Base-by-base conservation (phyloP, 2,888 invertebrate species). In the Nomada goodeniana region DNA sequence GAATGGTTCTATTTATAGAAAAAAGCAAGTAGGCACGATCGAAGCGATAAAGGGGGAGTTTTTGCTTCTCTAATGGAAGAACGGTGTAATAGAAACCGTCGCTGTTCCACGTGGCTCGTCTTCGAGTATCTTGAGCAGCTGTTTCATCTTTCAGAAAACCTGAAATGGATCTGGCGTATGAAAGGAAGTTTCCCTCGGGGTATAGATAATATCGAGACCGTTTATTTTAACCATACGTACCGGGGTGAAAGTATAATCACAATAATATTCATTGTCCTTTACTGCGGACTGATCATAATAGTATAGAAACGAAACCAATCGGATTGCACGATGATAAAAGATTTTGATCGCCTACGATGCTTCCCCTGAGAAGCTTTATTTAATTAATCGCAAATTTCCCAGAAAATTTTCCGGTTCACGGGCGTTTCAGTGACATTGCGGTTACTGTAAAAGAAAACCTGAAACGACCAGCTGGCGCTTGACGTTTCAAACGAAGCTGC, bases 91-190 rank as follows among this genome's bases (percentile, higher is more conserved):
- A 42, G 59, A 77, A 53, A 68, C 20, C 52, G n/a, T 26, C 36
- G 55, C n/a, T 53, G 60, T 80, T 67, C 64, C 65, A n/a, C 26
- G 60, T 26, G n/a, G 36, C 60, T 61, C 60, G 57, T 26, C 44
- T 55, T 53, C 52, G 18, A 5, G 26, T 36, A 57, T 68, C 60
- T n/a, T 13, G 20, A 63, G 63, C 15, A 44, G 57, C 36, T n/a
- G 64, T 55, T 72, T 63, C 68, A 52, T 68, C 63, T 29, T 50
- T 67, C 15, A 2, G 68, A 11, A 59, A 52, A 63, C 26, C 50
- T 18, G 26, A 47, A 47, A 47, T 53, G 53, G 53, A 53, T n/a
- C 53, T 53, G 7, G 13, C 3, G 47, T 47, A 47, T 47, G 15
- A 47, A 47, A 47, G 47, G 47, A 13, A 47, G 15, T 4, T 47